A percentile compares a stretch with the other conserved stretches of the same genome.
phyloP scores from a whole-genome alignment of 2,797 vertebrate species.

The Brachyrhaphis roseni region DNA sequence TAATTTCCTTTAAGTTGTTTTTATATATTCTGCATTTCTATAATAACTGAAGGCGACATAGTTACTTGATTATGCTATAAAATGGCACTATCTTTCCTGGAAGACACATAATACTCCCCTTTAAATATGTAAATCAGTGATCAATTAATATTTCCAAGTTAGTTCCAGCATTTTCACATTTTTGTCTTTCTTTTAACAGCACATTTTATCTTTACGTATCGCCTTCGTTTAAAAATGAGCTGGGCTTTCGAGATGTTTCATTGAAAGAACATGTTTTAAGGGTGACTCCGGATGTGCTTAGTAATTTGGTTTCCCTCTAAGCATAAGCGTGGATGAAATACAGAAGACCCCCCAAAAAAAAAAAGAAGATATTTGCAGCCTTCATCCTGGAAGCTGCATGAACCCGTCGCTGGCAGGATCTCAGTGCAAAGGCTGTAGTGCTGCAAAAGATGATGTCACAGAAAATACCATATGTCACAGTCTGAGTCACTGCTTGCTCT shows the following conservation, averaged over 20 bases:
- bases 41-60: no score
- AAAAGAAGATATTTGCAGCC: conserved; percentile 26
- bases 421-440: conserved; percentile 45
- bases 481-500: conserved; percentile 70
- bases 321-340: not conserved
- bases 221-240: not conserved
- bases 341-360: not conserved
- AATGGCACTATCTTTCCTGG: no score
- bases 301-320: not conserved
- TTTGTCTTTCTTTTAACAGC: not conserved
- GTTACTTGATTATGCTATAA: no score
- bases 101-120: no score
- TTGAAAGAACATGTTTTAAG: not conserved
- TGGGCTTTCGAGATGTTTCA: not conserved
- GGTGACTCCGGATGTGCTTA: not conserved
- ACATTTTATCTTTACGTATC: not conserved
- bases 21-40: no score
- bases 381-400: conserved; percentile 38
- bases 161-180: not conserved
- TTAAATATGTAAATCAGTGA: not conserved
- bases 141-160: not conserved
- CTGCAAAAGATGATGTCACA: conserved; percentile 71
- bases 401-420: conserved; percentile 63
- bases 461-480: conserved; percentile 77
- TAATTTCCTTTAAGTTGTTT: no score